Evolutionary conservation across 2,888 invertebrate species (phyloP).

Genomic region (Cinara cedri): DNA sequence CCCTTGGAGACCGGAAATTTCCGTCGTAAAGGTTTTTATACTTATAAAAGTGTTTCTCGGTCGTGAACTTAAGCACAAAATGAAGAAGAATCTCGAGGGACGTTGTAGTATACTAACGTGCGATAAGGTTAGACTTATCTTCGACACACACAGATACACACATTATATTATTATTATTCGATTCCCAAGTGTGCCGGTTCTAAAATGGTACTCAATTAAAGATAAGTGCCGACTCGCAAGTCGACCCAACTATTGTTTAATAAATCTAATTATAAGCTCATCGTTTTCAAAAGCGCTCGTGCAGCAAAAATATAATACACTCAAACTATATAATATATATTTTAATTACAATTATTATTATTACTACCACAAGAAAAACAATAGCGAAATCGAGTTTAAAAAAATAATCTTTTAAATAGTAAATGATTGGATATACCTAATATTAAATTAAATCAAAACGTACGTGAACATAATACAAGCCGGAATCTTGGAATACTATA

Average conservation of each 20-base stretch:
- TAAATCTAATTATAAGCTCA: slow-evolving; percentile 42
- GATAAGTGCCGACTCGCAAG: slow-evolving; percentile 21
- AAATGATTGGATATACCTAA: too few species aligned
- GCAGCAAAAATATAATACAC: background rate
- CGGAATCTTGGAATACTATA: too few species aligned
- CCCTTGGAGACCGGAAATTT: too few species aligned
- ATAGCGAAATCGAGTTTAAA: background rate
- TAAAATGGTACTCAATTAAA: slow-evolving; percentile 36
- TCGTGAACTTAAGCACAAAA: background rate
- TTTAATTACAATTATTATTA: background rate
- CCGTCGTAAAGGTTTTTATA: background rate
- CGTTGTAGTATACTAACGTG: background rate
- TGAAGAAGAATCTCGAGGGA: background rate
- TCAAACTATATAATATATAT: background rate
- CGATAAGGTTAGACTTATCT: slow-evolving; percentile 29
- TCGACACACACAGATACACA: slow-evolving; percentile 30
- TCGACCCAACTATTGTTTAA: slow-evolving; percentile 32
- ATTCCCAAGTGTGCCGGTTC: background rate
- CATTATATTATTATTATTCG: slow-evolving; percentile 40
- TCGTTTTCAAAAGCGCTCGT: slow-evolving; percentile 3
- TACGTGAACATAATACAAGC: background rate
- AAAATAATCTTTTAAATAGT: too few species aligned
- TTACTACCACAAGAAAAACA: background rate
- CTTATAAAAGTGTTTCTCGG: slow-evolving; percentile 4
- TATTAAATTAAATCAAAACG: background rate